Percentiles rank a stretch among this genome's conserved stretches.
phyloP scores from a whole-genome alignment of 2,797 vertebrate species.

The Ctenosaura bakeri region DNA sequence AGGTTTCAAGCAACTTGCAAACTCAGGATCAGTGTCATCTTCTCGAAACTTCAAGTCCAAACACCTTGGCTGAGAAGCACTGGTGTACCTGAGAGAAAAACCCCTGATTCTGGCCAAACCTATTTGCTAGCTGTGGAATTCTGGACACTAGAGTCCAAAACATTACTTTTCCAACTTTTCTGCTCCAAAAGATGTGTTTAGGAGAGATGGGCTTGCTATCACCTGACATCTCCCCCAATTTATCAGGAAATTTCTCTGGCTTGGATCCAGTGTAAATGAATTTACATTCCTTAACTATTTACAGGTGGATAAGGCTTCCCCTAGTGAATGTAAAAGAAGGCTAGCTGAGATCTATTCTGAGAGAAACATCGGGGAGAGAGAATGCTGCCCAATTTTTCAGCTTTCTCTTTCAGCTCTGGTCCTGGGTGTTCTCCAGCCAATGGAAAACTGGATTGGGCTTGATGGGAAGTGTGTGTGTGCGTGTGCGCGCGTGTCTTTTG shows the following conservation, averaged over 20 bases:
- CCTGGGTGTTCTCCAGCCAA: background rate
- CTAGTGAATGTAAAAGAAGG: too few species aligned
- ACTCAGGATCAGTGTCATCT: too few species aligned
- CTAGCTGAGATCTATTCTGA: background rate
- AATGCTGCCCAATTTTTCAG: background rate
- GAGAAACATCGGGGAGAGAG: background rate
- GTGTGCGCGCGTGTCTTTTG: background rate
- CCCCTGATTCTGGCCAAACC: too few species aligned
- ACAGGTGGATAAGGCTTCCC: too few species aligned
- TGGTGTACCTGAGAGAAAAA: too few species aligned
- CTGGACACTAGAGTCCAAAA: too few species aligned
- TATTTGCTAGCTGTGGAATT: too few species aligned
- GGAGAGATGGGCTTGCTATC: background rate
- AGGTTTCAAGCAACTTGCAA: too few species aligned
- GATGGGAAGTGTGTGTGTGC: background rate
- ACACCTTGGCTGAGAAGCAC: too few species aligned
- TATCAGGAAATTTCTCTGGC: background rate
- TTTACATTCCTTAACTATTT: background rate
- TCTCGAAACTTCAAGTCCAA: too few species aligned
- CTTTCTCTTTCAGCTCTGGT: too few species aligned
- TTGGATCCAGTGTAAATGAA: too few species aligned
- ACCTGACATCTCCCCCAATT: background rate
- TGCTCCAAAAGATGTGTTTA: background rate
- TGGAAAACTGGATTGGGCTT: background rate
- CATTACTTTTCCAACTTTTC: background rate